phyloP scores from a whole-genome alignment of 2,797 vertebrate genomes.

The Peromyscus nudipes region DNA sequence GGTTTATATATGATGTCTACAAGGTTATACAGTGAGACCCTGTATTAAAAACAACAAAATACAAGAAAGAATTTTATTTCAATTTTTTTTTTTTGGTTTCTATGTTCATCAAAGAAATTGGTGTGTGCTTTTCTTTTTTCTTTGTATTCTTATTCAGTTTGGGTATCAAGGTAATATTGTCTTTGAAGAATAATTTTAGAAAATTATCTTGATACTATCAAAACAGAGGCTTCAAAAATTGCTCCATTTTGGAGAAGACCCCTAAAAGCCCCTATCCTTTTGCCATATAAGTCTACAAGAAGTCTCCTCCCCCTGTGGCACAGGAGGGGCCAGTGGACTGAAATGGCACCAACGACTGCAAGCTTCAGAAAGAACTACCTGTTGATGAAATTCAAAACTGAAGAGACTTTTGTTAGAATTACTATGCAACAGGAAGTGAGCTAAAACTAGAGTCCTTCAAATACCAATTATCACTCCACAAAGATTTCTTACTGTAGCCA shows the following conservation, averaged over 20 bases:
- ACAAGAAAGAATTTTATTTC: not conserved
- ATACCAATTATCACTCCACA: not conserved
- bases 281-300: constrained; percentile 39
- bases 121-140: not conserved
- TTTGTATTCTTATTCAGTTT: not conserved
- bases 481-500: constrained; percentile 49
- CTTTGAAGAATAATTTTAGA: not conserved
- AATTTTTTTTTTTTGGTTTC: not conserved
- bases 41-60: not conserved
- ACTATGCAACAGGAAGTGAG: not conserved
- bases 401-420: constrained; percentile 41
- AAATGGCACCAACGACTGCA: constrained; percentile 23
- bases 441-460: not conserved
- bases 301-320: constrained; percentile 20
- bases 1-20: not conserved
- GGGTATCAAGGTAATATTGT: not conserved
- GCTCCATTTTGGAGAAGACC: constrained; percentile 34
- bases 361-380: constrained; percentile 6
- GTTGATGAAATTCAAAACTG: constrained; percentile 48
- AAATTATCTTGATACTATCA: constrained; percentile 46
- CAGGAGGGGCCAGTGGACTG: not conserved
- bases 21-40: not conserved
- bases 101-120: not conserved
- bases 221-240: constrained; percentile 56
- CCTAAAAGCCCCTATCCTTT: constrained; percentile 67